Conservation (phyloP, 1,140 invertebrate genomes). For the Aphelinus atriplicis region DNA sequence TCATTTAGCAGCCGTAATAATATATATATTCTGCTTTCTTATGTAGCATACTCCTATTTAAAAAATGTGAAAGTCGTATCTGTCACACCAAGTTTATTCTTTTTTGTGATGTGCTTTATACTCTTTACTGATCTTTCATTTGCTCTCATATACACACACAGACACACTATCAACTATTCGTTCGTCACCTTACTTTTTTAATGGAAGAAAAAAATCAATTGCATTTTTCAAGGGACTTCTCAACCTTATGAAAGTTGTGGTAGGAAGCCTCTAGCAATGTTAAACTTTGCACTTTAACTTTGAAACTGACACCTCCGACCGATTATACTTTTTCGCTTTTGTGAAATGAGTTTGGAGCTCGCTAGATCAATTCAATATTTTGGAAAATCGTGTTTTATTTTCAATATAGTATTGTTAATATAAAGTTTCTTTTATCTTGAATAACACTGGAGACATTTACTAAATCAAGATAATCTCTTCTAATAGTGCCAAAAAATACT, state of each 20-base stretch:
- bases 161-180: conserved; percentile 7
- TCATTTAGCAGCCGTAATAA: conserved; percentile 47
- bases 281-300: conserved; percentile 35
- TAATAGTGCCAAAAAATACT: too few relatives aligned
- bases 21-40: conserved; percentile 42
- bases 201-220: conserved; percentile 43
- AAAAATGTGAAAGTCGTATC: conserved; percentile 48
- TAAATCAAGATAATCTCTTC: too few relatives aligned
- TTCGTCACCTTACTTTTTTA: conserved; percentile 33
- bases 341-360: conserved; percentile 34
- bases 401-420: conserved; percentile 9
- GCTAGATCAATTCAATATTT: conserved; percentile 32
- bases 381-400: conserved; percentile 29
- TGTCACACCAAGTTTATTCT: conserved; percentile 36
- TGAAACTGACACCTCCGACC: conserved; percentile 12
- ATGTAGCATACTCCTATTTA: conserved; percentile 51
- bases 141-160: background rate
- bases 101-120: conserved; percentile 45
- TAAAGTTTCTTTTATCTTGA: background rate
- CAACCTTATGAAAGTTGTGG: conserved; percentile 14
- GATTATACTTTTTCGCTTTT: conserved; percentile 14
- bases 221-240: conserved; percentile 29
- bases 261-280: conserved; percentile 7
- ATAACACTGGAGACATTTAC: too few relatives aligned
- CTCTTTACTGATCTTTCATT: conserved; percentile 29